Conservation (phyloP, 2,888 invertebrate species). For the Netelia inedita region DNA sequence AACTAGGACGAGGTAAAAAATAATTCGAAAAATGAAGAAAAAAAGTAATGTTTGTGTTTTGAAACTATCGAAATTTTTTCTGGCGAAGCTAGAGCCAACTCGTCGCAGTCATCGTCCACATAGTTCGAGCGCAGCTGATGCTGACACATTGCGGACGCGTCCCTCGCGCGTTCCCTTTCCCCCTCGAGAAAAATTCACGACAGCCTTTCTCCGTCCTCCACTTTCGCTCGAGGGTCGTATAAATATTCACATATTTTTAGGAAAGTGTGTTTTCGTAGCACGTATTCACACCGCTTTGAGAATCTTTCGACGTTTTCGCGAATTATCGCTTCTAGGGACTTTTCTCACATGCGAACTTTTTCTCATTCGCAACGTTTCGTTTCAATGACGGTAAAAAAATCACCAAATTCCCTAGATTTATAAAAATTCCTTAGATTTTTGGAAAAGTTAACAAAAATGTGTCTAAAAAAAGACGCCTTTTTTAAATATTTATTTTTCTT, state of each 20-base stretch:
- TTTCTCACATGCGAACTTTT: not conserved
- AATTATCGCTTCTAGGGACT: constrained; percentile 2
- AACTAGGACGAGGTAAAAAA: constrained; percentile 21
- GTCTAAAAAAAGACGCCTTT: too few species aligned
- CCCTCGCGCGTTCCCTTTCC: not conserved
- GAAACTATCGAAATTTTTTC: constrained; percentile 47
- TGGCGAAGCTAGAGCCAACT: constrained; percentile 24
- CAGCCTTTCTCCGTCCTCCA: too few species aligned
- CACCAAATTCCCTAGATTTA: not conserved
- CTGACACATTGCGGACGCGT: constrained; percentile 57
- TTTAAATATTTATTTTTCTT: not conserved
- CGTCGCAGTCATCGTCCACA: constrained; percentile 39
- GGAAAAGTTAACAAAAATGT: too few species aligned
- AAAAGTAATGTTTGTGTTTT: constrained; percentile 14
- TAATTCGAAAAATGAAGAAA: constrained; percentile 1
- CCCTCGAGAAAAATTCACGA: too few species aligned
- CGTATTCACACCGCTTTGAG: constrained; percentile 26
- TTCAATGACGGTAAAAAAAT: not conserved
- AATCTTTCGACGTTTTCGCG: constrained; percentile 4
- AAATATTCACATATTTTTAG: not conserved
- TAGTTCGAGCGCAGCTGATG: constrained; percentile 60
- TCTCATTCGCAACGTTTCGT: not conserved
- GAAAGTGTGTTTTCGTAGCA: not conserved
- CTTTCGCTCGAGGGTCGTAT: too few species aligned
- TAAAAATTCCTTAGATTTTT: not conserved